These are phyloP conservation scores for Mugil cephalus DNA, from an alignment of 2,113 vertebrate genomes.

Conservation along the genomic window DNA sequence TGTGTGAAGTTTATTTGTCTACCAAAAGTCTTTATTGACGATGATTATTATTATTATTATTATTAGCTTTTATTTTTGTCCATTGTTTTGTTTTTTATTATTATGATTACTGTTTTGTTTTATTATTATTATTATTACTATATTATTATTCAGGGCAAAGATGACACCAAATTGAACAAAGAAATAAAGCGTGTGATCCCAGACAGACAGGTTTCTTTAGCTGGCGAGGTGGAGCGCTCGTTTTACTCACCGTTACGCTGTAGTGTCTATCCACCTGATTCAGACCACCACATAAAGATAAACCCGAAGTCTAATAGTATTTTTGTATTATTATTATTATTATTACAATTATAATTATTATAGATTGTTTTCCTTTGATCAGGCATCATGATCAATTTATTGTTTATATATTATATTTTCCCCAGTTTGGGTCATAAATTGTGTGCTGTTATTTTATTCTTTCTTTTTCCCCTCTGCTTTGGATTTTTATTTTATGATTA, in stretches of 20 bases:
- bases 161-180: constrained; percentile 85
- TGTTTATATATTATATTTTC: constrained; percentile 53
- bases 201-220: constrained; percentile 57
- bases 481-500: constrained; percentile 21
- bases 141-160: constrained; percentile 83
- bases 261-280: constrained; percentile 49
- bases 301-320: constrained; percentile 62
- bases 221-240: constrained; percentile 51
- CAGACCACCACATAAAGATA: constrained; percentile 35
- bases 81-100: constrained; percentile 60
- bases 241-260: constrained; percentile 34
- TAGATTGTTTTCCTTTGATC: constrained; percentile 59
- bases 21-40: constrained; percentile 79
- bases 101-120: constrained; percentile 59
- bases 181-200: constrained; percentile 46
- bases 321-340: constrained; percentile 42
- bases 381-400: constrained; percentile 60
- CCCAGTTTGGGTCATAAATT: constrained; percentile 69
- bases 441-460: constrained; percentile 67
- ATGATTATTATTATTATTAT: constrained; percentile 64
- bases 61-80: constrained; percentile 70
- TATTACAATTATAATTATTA: constrained; percentile 44
- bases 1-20: constrained; percentile 60
- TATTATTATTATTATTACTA: constrained; percentile 54
- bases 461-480: constrained; percentile 18